Percentiles rank a stretch among this genome's conserved stretches.
Conservation (phyloP, 2,888 invertebrate genomes). For the Phaedon cochleariae region DNA sequence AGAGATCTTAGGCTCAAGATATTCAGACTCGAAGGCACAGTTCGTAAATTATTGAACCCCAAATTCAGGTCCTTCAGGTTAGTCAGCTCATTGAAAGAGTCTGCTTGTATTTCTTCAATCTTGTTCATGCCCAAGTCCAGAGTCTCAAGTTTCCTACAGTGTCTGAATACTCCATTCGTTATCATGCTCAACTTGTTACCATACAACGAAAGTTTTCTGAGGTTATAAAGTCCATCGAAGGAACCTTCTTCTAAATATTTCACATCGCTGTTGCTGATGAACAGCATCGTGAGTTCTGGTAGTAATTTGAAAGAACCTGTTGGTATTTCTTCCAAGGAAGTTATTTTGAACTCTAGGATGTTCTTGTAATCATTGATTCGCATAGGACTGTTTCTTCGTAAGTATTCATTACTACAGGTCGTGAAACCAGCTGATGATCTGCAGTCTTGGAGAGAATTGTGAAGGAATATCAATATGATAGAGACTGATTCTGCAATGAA, state of each 20-base stretch:
- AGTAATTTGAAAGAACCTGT: conserved; percentile 27
- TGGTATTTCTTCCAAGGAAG: conserved; percentile 23
- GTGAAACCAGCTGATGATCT: conserved; percentile 30
- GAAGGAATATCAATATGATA: background rate
- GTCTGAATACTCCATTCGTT: conserved; percentile 19
- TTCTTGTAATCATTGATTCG: conserved; percentile 29
- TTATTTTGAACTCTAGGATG: conserved; percentile 25
- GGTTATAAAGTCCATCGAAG: conserved; percentile 31
- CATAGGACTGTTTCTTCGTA: conserved; percentile 25
- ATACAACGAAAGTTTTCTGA: conserved; percentile 33
- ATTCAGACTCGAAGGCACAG: conserved; percentile 19
- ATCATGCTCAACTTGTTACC: conserved; percentile 24
- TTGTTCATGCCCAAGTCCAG: conserved; percentile 32
- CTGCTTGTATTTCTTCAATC: conserved; percentile 20
- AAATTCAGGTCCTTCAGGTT: conserved; percentile 32
- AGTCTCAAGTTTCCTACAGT: conserved; percentile 24
- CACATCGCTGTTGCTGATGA: conserved; percentile 27
- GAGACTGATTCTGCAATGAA: background rate
- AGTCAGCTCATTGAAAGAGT: conserved; percentile 27
- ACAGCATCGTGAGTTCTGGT: conserved; percentile 26
- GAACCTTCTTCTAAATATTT: conserved; percentile 29
- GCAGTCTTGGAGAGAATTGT: conserved; percentile 21
- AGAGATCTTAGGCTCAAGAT: conserved; percentile 22
- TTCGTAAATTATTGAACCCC: conserved; percentile 32
- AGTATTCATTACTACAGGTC: conserved; percentile 29